These are phyloP conservation scores for Ceramica pisi DNA, from an alignment of 2,888 invertebrate species.

Conservation along the genomic window DNA sequence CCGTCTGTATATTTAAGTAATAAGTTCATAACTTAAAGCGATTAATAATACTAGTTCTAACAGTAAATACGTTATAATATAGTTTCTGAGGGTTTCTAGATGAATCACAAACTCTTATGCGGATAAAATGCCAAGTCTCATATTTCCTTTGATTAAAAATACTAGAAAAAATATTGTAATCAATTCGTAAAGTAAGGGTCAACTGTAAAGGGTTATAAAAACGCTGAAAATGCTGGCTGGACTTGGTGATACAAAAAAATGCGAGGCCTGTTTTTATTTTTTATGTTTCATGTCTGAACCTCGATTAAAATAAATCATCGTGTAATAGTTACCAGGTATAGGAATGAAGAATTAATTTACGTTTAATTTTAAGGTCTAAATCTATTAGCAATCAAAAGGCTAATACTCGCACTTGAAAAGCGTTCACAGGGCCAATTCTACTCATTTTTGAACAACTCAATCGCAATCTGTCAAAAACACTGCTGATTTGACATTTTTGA, in stretches of 20 bases:
- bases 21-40: not conserved
- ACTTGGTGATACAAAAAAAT: not conserved
- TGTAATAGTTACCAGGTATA: not conserved
- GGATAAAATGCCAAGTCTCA: too few relatives aligned
- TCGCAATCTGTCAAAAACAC: too few relatives aligned
- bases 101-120: too few relatives aligned
- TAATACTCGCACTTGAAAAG: too few relatives aligned
- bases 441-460: too few relatives aligned
- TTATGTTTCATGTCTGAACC: not conserved
- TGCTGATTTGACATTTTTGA: too few relatives aligned
- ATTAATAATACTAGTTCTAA: not conserved
- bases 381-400: too few relatives aligned
- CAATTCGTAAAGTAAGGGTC: slow-evolving; percentile 5
- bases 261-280: not conserved
- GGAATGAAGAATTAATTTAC: too few relatives aligned
- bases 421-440: too few relatives aligned
- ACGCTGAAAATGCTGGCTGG: not conserved
- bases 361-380: too few relatives aligned
- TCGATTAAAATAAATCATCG: not conserved
- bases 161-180: not conserved
- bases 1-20: too few relatives aligned
- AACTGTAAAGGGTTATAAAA: not conserved
- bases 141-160: not conserved
- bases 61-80: too few relatives aligned
- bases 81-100: not conserved